Base-by-base conservation (phyloP, 1,140 invertebrate species). In the Drosophila rhopaloa region DNA sequence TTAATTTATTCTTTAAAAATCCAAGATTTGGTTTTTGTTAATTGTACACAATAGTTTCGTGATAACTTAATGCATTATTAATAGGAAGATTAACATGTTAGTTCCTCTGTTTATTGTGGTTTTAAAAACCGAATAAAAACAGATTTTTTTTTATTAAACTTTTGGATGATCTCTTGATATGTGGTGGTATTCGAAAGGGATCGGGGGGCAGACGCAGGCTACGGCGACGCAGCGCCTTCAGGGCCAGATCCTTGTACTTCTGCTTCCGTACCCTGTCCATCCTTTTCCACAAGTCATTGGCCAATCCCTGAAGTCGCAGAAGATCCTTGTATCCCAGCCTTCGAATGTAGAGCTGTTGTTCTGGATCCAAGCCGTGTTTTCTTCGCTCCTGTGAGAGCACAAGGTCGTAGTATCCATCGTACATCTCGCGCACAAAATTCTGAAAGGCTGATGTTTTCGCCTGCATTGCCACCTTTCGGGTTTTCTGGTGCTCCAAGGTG, bases 371-470 rank as follows among this genome's bases (percentile, higher is more conserved):
- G 19, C 6, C 46, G 8, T 5, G 13, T 13, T 11, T 29, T 11
- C 11, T n/a, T 16, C 24, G 40, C 13, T 60, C 48, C 59, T 70
- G 32, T 6, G 41, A 32, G 9, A 68, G 24, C 14, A 62, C 19
- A 8, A 68, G 47, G 13, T 61, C 19, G 29, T 48, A 68, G 10
- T 68, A 37, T 11, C 47, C n/a, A 0, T 68, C 47, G 29, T 53
- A 68, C 58, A 68, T 51, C 14, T 70, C 59, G 0, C 60, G 48
- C 19, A 70, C 35, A 10, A 70, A 70, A 6, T 70, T 70, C 37
- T 70, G 59, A 38, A 70, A 70, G 8, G 60, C 41, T 9, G 60
- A 55, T 4, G 41, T 48, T 13, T 65, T 43, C 10, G 60, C 67
- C n/a, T 38, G 32, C 32, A 16, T 13, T 8, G 63, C 27, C 5